These are phyloP conservation scores for Madoqua kirkii DNA, from an alignment of 2,113 vertebrate genomes.

Conservation along the genomic window DNA sequence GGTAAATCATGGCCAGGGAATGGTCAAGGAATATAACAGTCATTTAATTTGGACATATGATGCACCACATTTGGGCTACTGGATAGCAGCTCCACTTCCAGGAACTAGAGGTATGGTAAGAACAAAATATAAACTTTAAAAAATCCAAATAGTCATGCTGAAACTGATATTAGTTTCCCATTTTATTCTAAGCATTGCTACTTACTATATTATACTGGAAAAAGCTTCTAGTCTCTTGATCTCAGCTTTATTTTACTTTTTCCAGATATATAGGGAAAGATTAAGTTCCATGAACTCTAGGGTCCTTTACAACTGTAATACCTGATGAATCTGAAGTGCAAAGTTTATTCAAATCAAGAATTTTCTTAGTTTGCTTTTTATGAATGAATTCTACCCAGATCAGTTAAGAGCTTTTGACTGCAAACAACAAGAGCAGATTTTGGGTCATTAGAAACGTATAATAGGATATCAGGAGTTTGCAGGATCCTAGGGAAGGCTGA, in stretches of 20 bases:
- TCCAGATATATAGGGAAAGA: neutral
- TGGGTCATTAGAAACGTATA: neutral
- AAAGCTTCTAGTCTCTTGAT: neutral
- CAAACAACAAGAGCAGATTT: neutral
- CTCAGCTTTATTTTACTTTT: neutral
- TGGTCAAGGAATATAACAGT: slow-evolving; percentile 80
- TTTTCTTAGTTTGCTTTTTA: neutral
- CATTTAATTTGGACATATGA: slow-evolving; percentile 90
- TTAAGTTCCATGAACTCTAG: neutral
- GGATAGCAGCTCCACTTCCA: slow-evolving; percentile 91
- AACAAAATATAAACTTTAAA: neutral
- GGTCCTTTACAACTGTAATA: neutral
- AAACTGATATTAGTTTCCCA: neutral
- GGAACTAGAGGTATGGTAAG: slow-evolving; percentile 83
- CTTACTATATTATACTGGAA: neutral
- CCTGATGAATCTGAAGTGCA: neutral
- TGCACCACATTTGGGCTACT: slow-evolving; percentile 91
- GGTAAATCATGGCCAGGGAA: slow-evolving; percentile 90
- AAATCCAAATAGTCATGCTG: neutral
- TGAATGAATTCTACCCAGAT: neutral
- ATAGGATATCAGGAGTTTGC: neutral
- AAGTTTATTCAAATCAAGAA: neutral
- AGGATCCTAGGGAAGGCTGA: neutral
- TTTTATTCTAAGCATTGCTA: neutral
- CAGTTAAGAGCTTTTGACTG: neutral